A percentile compares a stretch with the other conserved stretches of the same genome.
Evolutionary conservation across 92 coral and sea anemone genomes (phyloP).

Genomic region (Actinernus sp.): DNA sequence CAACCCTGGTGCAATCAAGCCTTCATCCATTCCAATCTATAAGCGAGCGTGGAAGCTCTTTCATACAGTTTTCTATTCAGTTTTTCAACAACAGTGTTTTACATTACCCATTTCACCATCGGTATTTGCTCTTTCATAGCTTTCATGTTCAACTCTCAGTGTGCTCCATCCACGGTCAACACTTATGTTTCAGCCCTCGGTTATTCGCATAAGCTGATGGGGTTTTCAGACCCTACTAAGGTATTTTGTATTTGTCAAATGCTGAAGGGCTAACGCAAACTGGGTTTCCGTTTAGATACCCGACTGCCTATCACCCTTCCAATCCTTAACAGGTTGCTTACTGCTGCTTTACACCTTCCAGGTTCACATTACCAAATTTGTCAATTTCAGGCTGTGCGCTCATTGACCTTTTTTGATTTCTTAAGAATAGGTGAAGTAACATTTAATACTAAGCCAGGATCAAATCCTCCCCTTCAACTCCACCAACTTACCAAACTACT

Average conservation of each 20-base stretch:
- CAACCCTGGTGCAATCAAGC: background rate
- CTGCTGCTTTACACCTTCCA: too few relatives aligned
- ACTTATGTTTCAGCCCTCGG: too few relatives aligned
- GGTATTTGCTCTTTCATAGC: background rate
- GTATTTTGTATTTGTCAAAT: too few relatives aligned
- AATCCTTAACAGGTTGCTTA: too few relatives aligned
- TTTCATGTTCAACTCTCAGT: background rate
- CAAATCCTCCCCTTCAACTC: constrained; percentile 1
- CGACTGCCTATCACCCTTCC: too few relatives aligned
- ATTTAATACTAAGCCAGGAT: background rate
- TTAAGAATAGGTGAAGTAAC: constrained; percentile 31
- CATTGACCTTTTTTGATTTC: constrained; percentile 12
- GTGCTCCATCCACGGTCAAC: background rate
- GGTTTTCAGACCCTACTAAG: too few relatives aligned
- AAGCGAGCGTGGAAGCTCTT: background rate
- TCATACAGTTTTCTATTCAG: background rate
- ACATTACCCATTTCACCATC: constrained; percentile 11
- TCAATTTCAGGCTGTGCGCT: constrained; percentile 20
- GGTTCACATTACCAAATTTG: too few relatives aligned
- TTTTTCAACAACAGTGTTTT: constrained; percentile 2
- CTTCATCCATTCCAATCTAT: background rate
- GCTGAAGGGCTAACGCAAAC: too few relatives aligned
- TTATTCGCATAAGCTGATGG: too few relatives aligned
- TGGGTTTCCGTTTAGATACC: too few relatives aligned
- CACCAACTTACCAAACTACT: background rate